These are phyloP conservation scores for Cephus pulcher DNA, from an alignment of 2,888 invertebrate species.

Conservation along the genomic window DNA sequence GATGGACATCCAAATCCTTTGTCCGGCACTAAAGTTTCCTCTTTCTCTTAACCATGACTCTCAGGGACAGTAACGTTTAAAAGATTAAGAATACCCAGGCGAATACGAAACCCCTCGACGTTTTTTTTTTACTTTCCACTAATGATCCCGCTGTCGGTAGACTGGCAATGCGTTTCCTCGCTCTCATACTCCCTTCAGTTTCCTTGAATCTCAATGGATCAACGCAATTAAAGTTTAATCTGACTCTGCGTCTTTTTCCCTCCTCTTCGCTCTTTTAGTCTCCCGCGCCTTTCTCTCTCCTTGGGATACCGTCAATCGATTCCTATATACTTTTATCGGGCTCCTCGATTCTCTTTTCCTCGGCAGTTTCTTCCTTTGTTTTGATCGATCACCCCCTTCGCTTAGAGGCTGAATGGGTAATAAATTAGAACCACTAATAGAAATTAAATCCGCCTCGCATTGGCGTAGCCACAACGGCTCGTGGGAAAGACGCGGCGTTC, in stretches of 20 bases:
- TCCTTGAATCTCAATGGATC: slow-evolving; percentile 40
- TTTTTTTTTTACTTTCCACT: background rate
- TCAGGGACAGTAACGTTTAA: too few relatives aligned
- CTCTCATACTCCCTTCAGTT: slow-evolving; percentile 23
- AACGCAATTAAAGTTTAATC: slow-evolving; percentile 46
- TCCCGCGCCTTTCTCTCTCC: slow-evolving; percentile 21
- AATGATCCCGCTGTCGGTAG: background rate
- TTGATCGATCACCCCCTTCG: slow-evolving; percentile 35
- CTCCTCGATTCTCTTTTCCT: slow-evolving; percentile 14
- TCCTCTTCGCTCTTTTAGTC: slow-evolving; percentile 6
- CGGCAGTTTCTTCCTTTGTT: slow-evolving; percentile 36
- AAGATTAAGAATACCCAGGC: background rate
- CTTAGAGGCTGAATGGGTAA: slow-evolving; percentile 44
- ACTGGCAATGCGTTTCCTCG: background rate
- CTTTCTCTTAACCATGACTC: background rate
- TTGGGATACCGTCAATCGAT: slow-evolving; percentile 11
- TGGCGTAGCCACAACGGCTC: slow-evolving; percentile 27
- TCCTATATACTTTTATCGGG: slow-evolving; percentile 20
- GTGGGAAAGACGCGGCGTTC: slow-evolving; percentile 34
- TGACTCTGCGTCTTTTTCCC: slow-evolving; percentile 28
- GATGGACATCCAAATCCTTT: background rate
- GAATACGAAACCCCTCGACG: background rate
- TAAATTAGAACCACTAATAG: slow-evolving; percentile 59
- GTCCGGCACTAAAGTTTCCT: background rate
- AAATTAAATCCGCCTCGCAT: slow-evolving; percentile 57